Conservation (phyloP, 1,140 invertebrate genomes). For the Drosophila biarmipes region DNA sequence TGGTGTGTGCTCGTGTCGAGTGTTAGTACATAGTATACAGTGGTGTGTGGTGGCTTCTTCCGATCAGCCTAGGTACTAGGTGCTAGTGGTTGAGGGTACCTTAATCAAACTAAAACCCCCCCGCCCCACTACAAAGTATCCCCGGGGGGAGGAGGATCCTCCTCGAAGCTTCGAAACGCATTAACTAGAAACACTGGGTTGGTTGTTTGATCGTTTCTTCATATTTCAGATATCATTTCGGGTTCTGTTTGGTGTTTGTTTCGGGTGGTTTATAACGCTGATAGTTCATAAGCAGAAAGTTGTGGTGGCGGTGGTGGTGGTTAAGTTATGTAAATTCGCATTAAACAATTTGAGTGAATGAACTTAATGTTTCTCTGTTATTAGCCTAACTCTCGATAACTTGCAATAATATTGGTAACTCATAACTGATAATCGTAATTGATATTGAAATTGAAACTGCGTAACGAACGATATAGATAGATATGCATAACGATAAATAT, state of each 20-base stretch:
- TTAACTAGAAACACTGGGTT: constrained; percentile 69
- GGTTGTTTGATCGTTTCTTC: constrained; percentile 40
- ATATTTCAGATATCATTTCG: constrained; percentile 47
- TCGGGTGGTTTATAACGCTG: constrained; percentile 45
- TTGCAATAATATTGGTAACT: constrained; percentile 62
- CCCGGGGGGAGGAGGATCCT: constrained; percentile 5
- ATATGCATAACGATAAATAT: constrained; percentile 64
- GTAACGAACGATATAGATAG: constrained; percentile 72
- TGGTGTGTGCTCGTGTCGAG: constrained; percentile 30
- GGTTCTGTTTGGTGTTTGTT: constrained; percentile 7
- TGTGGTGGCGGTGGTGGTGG: constrained; percentile 32
- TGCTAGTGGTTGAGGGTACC: constrained; percentile 41
- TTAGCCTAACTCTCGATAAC: constrained; percentile 79
- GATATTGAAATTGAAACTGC: constrained; percentile 64
- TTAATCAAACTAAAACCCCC: constrained; percentile 25
- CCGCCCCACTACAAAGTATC: constrained; percentile 9
- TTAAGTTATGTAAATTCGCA: constrained; percentile 68
- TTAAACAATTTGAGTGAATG: constrained; percentile 76
- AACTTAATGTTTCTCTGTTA: constrained; percentile 69
- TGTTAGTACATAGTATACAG: constrained; percentile 50
- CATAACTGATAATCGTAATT: constrained; percentile 46
- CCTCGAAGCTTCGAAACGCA: constrained; percentile 47
- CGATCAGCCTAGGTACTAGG: constrained; percentile 59
- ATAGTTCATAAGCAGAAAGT: constrained; percentile 68
- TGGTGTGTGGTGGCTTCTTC: constrained; percentile 20